Percentiles rank a stretch among this genome's conserved stretches.
Evolutionary conservation across 2,888 invertebrate genomes (phyloP).

Genomic region (Mylabris sibirica): DNA sequence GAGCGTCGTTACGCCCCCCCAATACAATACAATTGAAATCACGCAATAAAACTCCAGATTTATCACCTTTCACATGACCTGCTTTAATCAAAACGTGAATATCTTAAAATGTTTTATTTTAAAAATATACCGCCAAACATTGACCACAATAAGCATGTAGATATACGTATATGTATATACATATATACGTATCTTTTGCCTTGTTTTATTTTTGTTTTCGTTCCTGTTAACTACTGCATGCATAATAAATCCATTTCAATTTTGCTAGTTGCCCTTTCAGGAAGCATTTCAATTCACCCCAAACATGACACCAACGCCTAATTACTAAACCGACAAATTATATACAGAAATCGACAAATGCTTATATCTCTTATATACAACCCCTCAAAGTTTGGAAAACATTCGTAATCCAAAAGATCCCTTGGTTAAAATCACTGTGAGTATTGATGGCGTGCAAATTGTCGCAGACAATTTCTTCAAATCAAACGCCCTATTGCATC

Average conservation of each 20-base stretch:
- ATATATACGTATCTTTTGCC: neutral
- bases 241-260: conserved; percentile 12
- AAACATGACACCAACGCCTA: conserved; percentile 1
- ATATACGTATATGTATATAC: neutral
- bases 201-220: neutral
- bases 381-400: neutral
- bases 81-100: conserved; percentile 14
- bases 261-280: conserved; percentile 14
- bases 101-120: conserved; percentile 3
- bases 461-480: conserved; percentile 16
- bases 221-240: neutral
- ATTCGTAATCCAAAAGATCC: neutral
- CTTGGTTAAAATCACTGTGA: neutral
- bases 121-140: neutral
- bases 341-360: conserved; percentile 7
- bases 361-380: neutral
- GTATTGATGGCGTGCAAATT: conserved; percentile 11
- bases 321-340: conserved; percentile 11
- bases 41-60: conserved; percentile 51
- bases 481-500: conserved; percentile 18
- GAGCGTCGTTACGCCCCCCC: conserved; percentile 44
- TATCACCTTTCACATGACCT: conserved; percentile 49
- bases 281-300: conserved; percentile 10
- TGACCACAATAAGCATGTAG: neutral
- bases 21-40: conserved; percentile 44